phyloP scores from a whole-genome alignment of 1,140 invertebrate species.

The Phortica variegata region DNA sequence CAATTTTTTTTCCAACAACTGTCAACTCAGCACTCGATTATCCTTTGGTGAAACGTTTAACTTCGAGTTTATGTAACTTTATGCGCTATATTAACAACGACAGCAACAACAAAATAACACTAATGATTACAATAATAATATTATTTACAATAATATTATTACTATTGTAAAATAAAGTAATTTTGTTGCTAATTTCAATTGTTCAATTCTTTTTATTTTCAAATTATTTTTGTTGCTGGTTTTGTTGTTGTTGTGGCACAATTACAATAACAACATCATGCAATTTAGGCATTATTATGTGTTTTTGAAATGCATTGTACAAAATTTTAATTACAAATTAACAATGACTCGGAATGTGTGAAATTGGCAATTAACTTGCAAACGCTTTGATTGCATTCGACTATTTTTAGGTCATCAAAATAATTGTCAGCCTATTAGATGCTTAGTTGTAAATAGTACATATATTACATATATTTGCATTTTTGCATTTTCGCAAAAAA shows the following conservation, averaged over 20 bases:
- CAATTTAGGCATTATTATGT: no score
- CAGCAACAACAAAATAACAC: no score
- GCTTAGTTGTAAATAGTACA: no score
- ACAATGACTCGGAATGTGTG: conserved; percentile 32
- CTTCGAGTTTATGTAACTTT: no score
- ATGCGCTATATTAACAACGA: no score
- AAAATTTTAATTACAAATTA: conserved; percentile 55
- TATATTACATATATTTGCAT: no score
- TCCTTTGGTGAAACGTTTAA: no score
- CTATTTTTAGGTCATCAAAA: conserved; percentile 9
- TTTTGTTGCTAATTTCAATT: conserved; percentile 52
- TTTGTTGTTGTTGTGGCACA: no score
- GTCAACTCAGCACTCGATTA: conserved; percentile 31
- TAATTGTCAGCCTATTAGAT: not conserved
- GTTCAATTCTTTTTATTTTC: conserved; percentile 23
- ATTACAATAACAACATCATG: no score
- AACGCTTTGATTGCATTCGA: not conserved
- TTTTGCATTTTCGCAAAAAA: no score
- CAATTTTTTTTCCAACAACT: conserved; percentile 7
- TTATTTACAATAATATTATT: no score
- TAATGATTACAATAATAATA: no score
- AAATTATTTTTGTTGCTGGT: not conserved
- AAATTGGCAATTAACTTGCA: conserved; percentile 44
- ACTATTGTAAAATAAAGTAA: conserved; percentile 29
- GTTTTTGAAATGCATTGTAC: conserved; percentile 11